Evolutionary conservation across 2,888 invertebrate species (phyloP).

Genomic region (Pseudeuparius sepicola): DNA sequence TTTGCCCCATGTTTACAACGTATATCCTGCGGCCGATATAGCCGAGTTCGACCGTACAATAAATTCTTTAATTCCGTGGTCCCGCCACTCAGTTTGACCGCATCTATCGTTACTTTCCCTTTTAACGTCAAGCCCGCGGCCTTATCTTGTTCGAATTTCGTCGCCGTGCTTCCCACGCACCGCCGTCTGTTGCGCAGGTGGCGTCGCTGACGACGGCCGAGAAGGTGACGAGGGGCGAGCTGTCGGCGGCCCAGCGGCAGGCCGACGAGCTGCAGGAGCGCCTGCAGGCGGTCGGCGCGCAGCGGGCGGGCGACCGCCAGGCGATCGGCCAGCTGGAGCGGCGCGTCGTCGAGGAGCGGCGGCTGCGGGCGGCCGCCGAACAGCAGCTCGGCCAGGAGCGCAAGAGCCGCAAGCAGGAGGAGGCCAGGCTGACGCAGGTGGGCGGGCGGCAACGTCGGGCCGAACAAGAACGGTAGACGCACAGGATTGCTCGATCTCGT

Average conservation of each 20-base stretch:
- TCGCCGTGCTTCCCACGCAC: no score
- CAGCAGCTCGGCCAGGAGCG: constrained; percentile 63
- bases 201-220: constrained; percentile 55
- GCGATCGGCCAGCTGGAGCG: constrained; percentile 67
- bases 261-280: constrained; percentile 80
- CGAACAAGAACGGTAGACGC: no score
- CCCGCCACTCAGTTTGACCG: no score
- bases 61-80: no score
- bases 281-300: constrained; percentile 62
- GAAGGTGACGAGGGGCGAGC: constrained; percentile 57
- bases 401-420: constrained; percentile 53
- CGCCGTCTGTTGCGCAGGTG: constrained; percentile 40
- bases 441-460: no score
- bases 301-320: constrained; percentile 70
- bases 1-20: no score
- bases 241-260: constrained; percentile 71
- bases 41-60: no score
- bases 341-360: constrained; percentile 75
- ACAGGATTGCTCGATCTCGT: no score
- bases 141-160: no score
- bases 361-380: constrained; percentile 63
- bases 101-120: no score
- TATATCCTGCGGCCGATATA: no score
- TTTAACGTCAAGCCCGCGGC: no score
- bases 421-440: constrained; percentile 38